A percentile compares a stretch with the other conserved stretches of the same genome.
Conservation (phyloP, 2,888 invertebrate species). For the Auanema sp. region DNA sequence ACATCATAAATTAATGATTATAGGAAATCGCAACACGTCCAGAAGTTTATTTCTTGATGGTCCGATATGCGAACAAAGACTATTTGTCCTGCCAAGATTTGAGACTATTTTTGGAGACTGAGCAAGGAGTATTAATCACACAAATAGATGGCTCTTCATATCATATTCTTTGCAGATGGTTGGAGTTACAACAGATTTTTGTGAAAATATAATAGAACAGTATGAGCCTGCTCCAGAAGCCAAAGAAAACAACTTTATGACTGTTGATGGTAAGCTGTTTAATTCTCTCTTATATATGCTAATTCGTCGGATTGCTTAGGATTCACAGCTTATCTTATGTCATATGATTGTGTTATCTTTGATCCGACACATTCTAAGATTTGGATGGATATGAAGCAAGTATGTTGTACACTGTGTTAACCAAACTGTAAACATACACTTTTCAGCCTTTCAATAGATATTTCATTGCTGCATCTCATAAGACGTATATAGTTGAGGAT, state of each 20-base stretch:
- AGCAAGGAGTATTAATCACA: conserved; percentile 69
- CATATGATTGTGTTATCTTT: conserved; percentile 69
- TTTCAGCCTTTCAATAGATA: conserved; percentile 62
- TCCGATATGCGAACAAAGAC: conserved; percentile 71
- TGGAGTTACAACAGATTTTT: conserved; percentile 69
- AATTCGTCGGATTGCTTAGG: conserved; percentile 49
- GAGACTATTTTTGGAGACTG: conserved; percentile 71
- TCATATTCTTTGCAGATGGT: conserved; percentile 66
- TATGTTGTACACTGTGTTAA: conserved; percentile 56
- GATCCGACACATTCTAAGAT: conserved; percentile 67
- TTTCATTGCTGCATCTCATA: conserved; percentile 48
- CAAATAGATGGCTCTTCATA: background rate
- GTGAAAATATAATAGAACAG: conserved; percentile 68
- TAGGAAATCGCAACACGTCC: conserved; percentile 71
- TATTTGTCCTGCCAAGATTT: conserved; percentile 70
- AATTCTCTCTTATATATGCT: background rate
- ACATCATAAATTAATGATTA: background rate
- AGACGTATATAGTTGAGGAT: conserved; percentile 67
- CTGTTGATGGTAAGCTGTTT: conserved; percentile 68
- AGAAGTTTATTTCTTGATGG: conserved; percentile 71
- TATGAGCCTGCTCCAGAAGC: conserved; percentile 71
- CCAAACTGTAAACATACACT: background rate
- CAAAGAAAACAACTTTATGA: conserved; percentile 67
- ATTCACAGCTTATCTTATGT: conserved; percentile 66
- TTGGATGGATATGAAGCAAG: conserved; percentile 70